Evolutionary conservation across 1,140 invertebrate species (phyloP), one percentile per base, ranked within the genome.

Genomic region (Nymphalis io): DNA sequence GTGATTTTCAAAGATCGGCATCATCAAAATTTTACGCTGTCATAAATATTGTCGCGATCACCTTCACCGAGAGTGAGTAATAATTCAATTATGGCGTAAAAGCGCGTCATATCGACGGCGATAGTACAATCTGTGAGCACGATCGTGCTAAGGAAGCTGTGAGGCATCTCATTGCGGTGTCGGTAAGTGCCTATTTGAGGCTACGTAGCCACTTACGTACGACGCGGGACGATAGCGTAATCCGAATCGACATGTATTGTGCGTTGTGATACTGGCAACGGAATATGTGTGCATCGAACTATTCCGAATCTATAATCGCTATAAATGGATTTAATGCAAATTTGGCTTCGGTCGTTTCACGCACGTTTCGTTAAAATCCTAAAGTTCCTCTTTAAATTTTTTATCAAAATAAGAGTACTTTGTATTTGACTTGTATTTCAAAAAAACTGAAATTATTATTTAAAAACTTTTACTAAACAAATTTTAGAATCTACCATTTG

Each of bases 121-220:
- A 87, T 85, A 85, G 84, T 76, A 79, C 79, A 89, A 89, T 90
- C 85, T 85, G 77, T 71, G 75, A 65, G 76, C 73, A 67, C 74
- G 75, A 89, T 87, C 84, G 79, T 80, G 78, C 78, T 72, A 76
- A 81, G 82, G 76, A 85, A 84, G 81, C 77, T 82, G 79, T 74
- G 80, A 80, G 78, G 81, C 79, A 82, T 83, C 87, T 87, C 84
- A 88, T 85, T 89, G 85, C 81, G 82, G 86, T 70, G 75, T 70
- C 72, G 69, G 78, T 89, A 89, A 90, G 89, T 91, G 84, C 83
- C 87, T 91, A 89, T 91, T 87, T 83, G 82, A 85, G 80, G 84
- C 81, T 82, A 81, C 87, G 80, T 83, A 87, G 82, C 79, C 84
- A 84, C 88, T 90, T 86, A 88, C 75, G 79, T 75, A 72, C 77